Evolutionary conservation across 1,140 invertebrate species (phyloP).

Genomic region (Phymorhynchus buccinoides): DNA sequence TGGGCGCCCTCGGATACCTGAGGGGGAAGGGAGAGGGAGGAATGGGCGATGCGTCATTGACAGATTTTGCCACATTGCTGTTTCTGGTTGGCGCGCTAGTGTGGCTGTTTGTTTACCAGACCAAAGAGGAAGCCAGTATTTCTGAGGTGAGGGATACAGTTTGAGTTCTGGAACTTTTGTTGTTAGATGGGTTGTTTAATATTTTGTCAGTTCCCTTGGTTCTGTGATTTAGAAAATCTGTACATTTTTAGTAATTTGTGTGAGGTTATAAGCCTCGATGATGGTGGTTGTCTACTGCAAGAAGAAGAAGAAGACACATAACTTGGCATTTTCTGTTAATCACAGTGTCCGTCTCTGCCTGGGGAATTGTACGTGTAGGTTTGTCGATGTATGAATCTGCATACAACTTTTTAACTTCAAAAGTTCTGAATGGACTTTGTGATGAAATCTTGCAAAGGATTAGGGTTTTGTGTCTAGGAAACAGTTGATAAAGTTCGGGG

Average conservation of each 20-base stretch:
- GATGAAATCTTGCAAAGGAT: no score
- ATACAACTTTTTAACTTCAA: no score
- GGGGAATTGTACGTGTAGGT: no score
- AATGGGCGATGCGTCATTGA: slow-evolving; percentile 31
- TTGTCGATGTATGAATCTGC: no score
- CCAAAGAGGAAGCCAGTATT: slow-evolving; percentile 22
- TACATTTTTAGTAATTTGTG: neutral
- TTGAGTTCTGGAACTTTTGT: neutral
- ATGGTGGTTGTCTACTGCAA: no score
- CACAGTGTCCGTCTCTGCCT: no score
- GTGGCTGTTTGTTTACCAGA: slow-evolving; percentile 46
- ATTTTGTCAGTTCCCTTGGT: neutral
- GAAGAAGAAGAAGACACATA: no score
- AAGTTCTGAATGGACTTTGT: no score
- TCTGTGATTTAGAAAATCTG: neutral
- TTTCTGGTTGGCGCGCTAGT: slow-evolving; percentile 38
- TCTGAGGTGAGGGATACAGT: slow-evolving; percentile 33
- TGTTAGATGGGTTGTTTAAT: neutral
- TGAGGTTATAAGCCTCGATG: neutral
- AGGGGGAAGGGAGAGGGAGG: neutral
- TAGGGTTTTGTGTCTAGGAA: no score
- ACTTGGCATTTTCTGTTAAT: no score
- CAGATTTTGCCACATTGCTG: slow-evolving; percentile 32
- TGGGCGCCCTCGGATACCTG: slow-evolving; percentile 29
- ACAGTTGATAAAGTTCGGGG: no score